Percentiles rank a stretch among this genome's conserved stretches.
Evolutionary conservation across 92 coral and sea anemone species (phyloP).

Genomic region (Pocillopora grandis): DNA sequence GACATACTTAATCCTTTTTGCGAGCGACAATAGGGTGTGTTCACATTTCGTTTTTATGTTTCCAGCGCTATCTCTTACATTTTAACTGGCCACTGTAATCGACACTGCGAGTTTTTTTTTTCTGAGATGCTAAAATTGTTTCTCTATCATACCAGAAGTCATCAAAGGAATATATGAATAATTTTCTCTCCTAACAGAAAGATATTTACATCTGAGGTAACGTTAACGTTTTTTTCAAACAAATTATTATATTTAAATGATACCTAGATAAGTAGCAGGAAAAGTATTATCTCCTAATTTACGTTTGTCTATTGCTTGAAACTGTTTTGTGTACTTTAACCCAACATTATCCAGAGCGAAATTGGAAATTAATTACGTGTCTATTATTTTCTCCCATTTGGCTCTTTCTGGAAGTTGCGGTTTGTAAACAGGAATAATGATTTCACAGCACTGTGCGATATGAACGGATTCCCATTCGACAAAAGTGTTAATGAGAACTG

Average conservation of each 20-base stretch:
- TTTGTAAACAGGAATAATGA: background rate
- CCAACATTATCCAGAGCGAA: background rate
- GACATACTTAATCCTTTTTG: too few species aligned
- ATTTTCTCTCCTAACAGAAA: background rate
- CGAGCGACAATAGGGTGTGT: too few species aligned
- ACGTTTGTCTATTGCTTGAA: background rate
- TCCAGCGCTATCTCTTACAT: too few species aligned
- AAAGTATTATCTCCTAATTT: background rate
- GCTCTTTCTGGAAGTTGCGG: constrained; percentile 1
- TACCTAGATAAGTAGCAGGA: background rate
- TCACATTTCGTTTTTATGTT: too few species aligned
- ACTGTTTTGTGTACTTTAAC: background rate
- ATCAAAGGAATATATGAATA: too few species aligned
- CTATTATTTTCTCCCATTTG: background rate
- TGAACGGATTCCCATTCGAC: background rate
- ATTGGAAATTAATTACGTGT: background rate
- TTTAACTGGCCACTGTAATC: too few species aligned
- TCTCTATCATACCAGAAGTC: too few species aligned
- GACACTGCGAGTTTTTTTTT: too few species aligned
- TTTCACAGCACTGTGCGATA: background rate
- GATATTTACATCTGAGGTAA: background rate
- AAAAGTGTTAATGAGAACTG: background rate
- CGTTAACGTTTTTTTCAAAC: too few species aligned
- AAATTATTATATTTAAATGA: background rate
- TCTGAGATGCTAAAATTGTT: too few species aligned